Evolutionary conservation across 2,888 invertebrate genomes (phyloP), one percentile per base, ranked within the genome.

Genomic region (Zhuqinia jingwanae): DNA sequence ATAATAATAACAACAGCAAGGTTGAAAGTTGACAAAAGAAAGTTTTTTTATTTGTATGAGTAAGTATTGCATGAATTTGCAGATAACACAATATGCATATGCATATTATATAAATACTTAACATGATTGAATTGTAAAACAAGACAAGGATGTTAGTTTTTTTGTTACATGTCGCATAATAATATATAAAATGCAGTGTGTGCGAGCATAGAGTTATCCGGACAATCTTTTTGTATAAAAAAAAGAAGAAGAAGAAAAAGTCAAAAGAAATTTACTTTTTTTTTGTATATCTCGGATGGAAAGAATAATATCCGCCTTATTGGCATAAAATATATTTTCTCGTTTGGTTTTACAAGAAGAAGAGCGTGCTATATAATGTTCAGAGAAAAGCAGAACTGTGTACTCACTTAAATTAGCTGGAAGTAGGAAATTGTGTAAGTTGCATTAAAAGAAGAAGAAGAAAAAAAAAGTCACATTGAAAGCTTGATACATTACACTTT

Each of bases 361-460:
- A 42, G 42, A n/a, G n/a, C n/a, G n/a, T n/a, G n/a, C n/a, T n/a
- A n/a, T n/a, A 63, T 77, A 77, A 77, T 77, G 77, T 60, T 22
- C 53, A 30, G 73, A 42, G 47, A 76, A 83, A 83, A 84, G 84
- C 77, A 84, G 77, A 84, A 70, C 30, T 77, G 84, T 84, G 84
- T 84, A 84, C 84, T 68, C 77, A 77, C 78, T 85, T 70, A 85
- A 85, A 85, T 85, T 85, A 85, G 79, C 60, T 73, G 76, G 73
- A 79, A 85, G 85, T 85, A 85, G 79, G 79, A 85, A 79, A 85
- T 79, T 79, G 73, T 85, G 85, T 85, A 85, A 65, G 53, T 58
- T 85, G 70, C 79, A 78, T 79, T 85, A 79, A 79, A 78, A 85
- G 79, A 45, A n/a, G n/a, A n/a, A n/a, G n/a, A n/a, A n/a, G n/a